Conservation (phyloP, 2,113 vertebrate species). For the Haemorhous mexicanus region DNA sequence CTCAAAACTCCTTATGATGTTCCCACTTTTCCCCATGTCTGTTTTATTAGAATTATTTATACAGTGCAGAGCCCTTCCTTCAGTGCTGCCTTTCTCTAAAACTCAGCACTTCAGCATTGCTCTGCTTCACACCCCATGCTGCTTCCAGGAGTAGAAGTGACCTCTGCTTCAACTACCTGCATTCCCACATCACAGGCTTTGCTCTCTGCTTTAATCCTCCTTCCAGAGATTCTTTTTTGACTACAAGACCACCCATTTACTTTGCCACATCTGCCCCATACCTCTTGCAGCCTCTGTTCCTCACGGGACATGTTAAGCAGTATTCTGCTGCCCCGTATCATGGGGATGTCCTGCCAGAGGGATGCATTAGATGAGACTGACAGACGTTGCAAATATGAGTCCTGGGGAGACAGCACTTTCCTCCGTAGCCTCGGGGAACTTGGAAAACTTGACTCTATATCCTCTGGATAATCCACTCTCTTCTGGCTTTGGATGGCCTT, state of each 20-base stretch:
- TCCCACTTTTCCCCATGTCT: background rate
- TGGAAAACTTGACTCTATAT: slow-evolving; percentile 20
- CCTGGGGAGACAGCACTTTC: slow-evolving; percentile 67
- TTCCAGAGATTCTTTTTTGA: background rate
- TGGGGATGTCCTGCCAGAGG: slow-evolving; percentile 91
- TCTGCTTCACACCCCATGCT: background rate
- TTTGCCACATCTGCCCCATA: slow-evolving; percentile 25
- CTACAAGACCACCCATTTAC: background rate
- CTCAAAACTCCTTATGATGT: background rate
- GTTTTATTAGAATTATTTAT: background rate
- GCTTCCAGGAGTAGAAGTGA: background rate
- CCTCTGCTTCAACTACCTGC: background rate
- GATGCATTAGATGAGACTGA: slow-evolving; percentile 77
- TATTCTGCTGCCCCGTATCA: slow-evolving; percentile 77
- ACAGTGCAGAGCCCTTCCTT: rapidly evolving
- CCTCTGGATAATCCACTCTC: slow-evolving; percentile 71
- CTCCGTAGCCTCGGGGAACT: slow-evolving; percentile 65
- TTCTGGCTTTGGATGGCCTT: slow-evolving; percentile 90
- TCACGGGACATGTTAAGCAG: slow-evolving; percentile 83
- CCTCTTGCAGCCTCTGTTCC: slow-evolving; percentile 91
- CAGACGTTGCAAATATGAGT: slow-evolving; percentile 80
- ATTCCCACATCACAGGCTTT: background rate
- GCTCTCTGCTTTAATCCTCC: background rate
- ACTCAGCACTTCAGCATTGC: background rate
- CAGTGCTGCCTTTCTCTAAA: background rate